Conservation (phyloP, 2,888 invertebrate genomes). For the Pyrocoelia pectoralis region DNA sequence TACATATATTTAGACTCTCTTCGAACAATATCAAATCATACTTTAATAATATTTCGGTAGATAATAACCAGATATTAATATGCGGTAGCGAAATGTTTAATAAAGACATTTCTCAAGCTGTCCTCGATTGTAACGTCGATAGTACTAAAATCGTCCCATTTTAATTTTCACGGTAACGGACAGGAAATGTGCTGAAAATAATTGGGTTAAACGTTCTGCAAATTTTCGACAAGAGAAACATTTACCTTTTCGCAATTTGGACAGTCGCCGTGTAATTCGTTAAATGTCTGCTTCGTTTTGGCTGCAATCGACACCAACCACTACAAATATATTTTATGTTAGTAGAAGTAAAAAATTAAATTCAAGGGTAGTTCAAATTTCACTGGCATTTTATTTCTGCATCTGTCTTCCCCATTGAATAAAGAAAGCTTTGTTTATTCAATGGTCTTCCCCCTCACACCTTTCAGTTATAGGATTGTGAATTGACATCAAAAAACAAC, state of each 20-base stretch:
- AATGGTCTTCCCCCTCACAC: no score
- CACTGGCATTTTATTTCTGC: no score
- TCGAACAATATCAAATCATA: constrained; percentile 53
- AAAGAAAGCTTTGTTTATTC: no score
- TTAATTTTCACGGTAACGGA: constrained; percentile 15
- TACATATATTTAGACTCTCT: constrained; percentile 57
- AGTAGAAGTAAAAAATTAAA: no score
- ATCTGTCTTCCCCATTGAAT: no score
- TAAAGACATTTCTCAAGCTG: constrained; percentile 59
- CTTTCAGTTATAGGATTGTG: no score
- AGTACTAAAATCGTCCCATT: constrained; percentile 16
- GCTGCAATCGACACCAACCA: constrained; percentile 53
- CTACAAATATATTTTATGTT: constrained; percentile 43
- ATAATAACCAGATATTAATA: constrained; percentile 62
- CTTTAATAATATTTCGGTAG: constrained; percentile 51
- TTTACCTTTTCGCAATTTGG: constrained; percentile 56
- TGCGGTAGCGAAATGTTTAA: constrained; percentile 71
- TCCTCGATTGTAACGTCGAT: constrained; percentile 47
- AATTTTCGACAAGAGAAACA: not conserved
- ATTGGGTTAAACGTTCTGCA: not conserved
- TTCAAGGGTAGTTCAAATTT: no score
- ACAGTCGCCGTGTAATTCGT: constrained; percentile 52
- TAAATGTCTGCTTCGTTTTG: constrained; percentile 44
- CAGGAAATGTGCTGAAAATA: constrained; percentile 32
- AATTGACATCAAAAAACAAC: no score